A percentile compares a stretch with the other conserved stretches of the same genome.
These are phyloP conservation scores for Gobio occitaniae DNA, from an alignment of 2,797 vertebrate genomes.

Conservation along the genomic window DNA sequence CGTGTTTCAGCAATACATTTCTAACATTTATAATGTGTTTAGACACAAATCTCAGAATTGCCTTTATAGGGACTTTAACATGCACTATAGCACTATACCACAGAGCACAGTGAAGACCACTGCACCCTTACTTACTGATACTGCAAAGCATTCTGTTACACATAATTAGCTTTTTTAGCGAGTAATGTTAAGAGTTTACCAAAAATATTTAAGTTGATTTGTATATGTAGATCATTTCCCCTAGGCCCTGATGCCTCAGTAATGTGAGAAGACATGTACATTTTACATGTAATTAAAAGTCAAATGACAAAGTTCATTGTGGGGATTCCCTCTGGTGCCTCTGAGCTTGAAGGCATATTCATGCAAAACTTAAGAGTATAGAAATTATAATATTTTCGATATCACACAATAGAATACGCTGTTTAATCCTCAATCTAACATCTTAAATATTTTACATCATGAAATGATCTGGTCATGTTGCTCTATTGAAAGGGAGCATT, in stretches of 20 bases:
- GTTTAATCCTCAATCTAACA: neutral
- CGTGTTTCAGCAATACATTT: no score
- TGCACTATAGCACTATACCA: neutral
- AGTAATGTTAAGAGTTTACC: neutral
- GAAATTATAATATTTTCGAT: neutral
- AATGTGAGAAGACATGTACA: neutral
- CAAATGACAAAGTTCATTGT: neutral
- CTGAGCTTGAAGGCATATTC: neutral
- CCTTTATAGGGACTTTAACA: neutral
- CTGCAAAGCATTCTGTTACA: neutral
- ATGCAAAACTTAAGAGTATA: neutral
- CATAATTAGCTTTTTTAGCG: neutral
- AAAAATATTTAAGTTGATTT: neutral
- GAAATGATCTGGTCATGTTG: constrained; percentile 15
- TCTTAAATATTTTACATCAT: neutral
- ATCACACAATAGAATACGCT: neutral
- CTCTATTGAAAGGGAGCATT: constrained; percentile 7
- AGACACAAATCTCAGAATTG: no score
- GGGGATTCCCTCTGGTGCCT: neutral
- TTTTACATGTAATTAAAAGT: neutral
- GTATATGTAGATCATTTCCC: neutral
- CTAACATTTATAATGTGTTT: no score
- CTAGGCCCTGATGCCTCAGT: neutral
- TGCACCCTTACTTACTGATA: neutral
- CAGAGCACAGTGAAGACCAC: neutral